A percentile compares a stretch with the other conserved stretches of the same genome.
Conservation (phyloP, 35 echinoderm and acorn worm genomes). For the Strongylocentrotus purpuratus region DNA sequence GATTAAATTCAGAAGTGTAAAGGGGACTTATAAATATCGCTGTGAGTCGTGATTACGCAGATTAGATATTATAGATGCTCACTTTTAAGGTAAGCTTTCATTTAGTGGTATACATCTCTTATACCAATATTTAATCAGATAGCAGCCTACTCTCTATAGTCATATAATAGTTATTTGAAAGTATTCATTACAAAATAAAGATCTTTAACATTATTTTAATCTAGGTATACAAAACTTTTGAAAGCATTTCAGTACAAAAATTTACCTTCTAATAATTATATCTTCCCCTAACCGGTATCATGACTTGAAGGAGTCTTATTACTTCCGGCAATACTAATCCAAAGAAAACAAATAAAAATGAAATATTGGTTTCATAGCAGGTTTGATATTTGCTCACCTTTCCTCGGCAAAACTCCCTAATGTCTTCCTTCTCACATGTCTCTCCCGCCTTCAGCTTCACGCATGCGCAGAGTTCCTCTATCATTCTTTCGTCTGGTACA, state of each 20-base stretch:
- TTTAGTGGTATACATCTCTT: too few relatives aligned
- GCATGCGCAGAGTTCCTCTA: constrained; percentile 67
- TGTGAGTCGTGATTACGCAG: too few relatives aligned
- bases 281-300: neutral
- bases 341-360: neutral
- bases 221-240: too few relatives aligned
- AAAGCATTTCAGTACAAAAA: too few relatives aligned
- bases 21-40: neutral
- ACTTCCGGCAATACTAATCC: too few relatives aligned
- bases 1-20: neutral
- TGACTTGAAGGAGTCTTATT: neutral
- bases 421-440: constrained; percentile 14
- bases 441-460: constrained; percentile 59
- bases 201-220: too few relatives aligned
- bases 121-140: too few relatives aligned
- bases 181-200: too few relatives aligned
- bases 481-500: constrained; percentile 65
- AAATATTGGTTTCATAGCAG: neutral
- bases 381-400: constrained; percentile 32
- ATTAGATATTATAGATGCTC: too few relatives aligned
- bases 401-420: constrained; percentile 44
- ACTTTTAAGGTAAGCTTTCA: too few relatives aligned
- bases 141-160: too few relatives aligned
- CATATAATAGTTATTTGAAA: too few relatives aligned
- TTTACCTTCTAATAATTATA: neutral